phyloP scores from a whole-genome alignment of 2,113 vertebrate species.

The Cavia porcellus region DNA sequence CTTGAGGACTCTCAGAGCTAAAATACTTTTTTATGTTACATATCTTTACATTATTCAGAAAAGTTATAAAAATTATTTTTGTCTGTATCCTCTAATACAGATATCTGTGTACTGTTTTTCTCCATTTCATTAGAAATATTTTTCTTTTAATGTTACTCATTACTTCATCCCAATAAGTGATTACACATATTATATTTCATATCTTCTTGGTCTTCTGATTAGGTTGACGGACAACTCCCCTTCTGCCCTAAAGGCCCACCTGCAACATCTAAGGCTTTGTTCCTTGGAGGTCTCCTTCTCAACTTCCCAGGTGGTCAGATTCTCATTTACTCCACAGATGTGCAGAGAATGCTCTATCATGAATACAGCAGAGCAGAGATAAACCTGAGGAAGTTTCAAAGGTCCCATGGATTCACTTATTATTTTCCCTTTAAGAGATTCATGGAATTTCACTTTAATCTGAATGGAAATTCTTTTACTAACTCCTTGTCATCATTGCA shows the following conservation, averaged over 20 bases:
- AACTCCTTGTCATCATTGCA: background rate
- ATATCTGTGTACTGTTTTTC: background rate
- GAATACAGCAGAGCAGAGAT: background rate
- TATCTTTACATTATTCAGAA: background rate
- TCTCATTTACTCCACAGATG: slow-evolving; percentile 52
- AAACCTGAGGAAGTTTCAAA: background rate
- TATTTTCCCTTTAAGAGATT: slow-evolving; percentile 38
- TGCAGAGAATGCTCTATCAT: background rate
- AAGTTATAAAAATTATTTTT: background rate
- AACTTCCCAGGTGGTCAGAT: slow-evolving; percentile 24
- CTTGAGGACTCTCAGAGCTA: background rate
- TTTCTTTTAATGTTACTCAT: slow-evolving; percentile 11
- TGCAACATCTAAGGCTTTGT: slow-evolving; percentile 11
- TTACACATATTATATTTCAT: background rate
- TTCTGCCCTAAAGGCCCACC: background rate
- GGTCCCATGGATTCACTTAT: background rate
- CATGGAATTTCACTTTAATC: slow-evolving; percentile 31
- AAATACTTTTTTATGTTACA: background rate
- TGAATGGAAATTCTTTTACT: slow-evolving; percentile 23
- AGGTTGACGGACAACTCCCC: background rate
- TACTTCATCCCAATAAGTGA: background rate
- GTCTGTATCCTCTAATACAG: accelerated
- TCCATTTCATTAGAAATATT: background rate
- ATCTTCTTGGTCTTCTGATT: background rate
- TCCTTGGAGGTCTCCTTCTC: slow-evolving; percentile 45